A percentile compares a stretch with the other conserved stretches of the same genome.
Evolutionary conservation across 2,113 vertebrate genomes (phyloP).

Genomic region (Eptesicus fuscus): DNA sequence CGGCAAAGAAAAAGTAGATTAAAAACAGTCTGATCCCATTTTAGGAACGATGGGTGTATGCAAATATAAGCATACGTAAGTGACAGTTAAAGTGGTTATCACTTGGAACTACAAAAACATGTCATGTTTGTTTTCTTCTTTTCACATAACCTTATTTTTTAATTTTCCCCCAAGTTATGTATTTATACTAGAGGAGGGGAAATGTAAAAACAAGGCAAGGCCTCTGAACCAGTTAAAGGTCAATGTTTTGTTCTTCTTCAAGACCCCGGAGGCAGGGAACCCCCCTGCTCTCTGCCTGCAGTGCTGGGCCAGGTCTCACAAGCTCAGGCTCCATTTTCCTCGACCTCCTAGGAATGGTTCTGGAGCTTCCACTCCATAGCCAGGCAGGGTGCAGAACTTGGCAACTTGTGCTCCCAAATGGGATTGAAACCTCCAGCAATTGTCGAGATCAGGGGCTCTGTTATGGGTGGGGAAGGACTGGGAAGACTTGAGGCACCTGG

Average conservation of each 20-base stretch:
- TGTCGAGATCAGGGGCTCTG: not conserved
- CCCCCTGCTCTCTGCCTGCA: not conserved
- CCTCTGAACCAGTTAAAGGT: not conserved
- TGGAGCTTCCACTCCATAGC: not conserved
- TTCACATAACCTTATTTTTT: not conserved
- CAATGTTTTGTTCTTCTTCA: not conserved
- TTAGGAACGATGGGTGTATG: too few relatives aligned
- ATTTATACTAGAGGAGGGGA: not conserved
- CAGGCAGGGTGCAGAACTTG: not conserved
- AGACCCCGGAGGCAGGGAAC: not conserved
- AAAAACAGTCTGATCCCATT: not conserved
- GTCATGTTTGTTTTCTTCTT: not conserved
- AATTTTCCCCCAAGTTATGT: not conserved
- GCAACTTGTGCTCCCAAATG: fast-evolving
- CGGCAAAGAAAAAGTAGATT: not conserved
- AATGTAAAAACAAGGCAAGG: not conserved
- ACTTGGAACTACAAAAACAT: not conserved
- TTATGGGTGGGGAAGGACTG: fast-evolving
- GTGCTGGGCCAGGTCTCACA: not conserved
- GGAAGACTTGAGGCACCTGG: not conserved
- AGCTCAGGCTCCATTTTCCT: not conserved
- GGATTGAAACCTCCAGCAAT: not conserved
- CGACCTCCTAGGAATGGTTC: fast-evolving
- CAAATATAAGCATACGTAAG: not conserved
- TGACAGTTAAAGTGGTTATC: not conserved